Base-by-base conservation (phyloP, 2,113 vertebrate species). In the Hypanus sabinus region DNA sequence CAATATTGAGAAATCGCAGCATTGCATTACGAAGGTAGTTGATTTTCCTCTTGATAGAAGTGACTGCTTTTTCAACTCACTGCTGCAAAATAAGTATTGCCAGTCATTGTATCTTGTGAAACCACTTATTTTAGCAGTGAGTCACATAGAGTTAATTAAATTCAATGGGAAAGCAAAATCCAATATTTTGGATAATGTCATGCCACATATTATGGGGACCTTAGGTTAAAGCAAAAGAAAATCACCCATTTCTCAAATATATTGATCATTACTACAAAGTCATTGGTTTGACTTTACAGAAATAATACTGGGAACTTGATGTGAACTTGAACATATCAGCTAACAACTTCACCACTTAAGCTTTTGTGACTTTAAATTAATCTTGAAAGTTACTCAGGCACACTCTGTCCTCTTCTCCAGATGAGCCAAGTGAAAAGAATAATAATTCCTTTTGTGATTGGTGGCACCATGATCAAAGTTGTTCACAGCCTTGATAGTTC, bases 41-140 rank as follows among this genome's bases (percentile, higher is more conserved):
- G 68, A 93, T 75, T 93, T 93, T 75, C 27, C 24, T 68, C 68
- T 73, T 73, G 70, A 73, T 30, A 38, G 33, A 93, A 93, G 73
- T 88, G 38, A 73, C 14, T 36, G 46, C 70, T 65, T 55, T 73
- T 24, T 73, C 85, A 65, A 90, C 65, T 73, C 91, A 73, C 70
- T 10, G 20, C 65, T 46, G 68, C 65, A 73, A 73, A 93, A 36
- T 90, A n/a, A 36, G 90, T 73, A 16, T 73, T 93, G 33, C 85
- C 14, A 65, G 83, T 70, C 36, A 22, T 36, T 20, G 79, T 22
- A 85, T 93, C 0, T 62, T 27, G 68, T 30, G 10, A 33, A 22
- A 93, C 18, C 22, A 73, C 36, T 73, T 30, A 73, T 11, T 7
- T 36, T 27, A 12, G 33, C 68, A 38, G 20, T 3, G 62, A 68